phyloP scores from a whole-genome alignment of 2,797 vertebrate species.

The Ataeniobius toweri region DNA sequence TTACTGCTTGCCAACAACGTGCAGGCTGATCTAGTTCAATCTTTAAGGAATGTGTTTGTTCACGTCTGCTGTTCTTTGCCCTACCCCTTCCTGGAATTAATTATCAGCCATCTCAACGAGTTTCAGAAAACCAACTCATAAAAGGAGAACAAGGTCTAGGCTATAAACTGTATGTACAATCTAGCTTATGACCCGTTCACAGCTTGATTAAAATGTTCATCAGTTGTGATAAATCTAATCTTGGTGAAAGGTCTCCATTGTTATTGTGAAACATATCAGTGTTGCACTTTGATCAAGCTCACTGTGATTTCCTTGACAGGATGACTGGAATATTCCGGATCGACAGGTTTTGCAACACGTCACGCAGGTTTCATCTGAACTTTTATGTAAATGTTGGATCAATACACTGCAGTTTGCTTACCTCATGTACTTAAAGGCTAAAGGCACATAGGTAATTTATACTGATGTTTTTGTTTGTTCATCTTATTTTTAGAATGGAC shows the following conservation, averaged over 20 bases:
- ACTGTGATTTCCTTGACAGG: slow-evolving; percentile 13
- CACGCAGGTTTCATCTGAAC: slow-evolving; percentile 37
- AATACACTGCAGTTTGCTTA: background rate
- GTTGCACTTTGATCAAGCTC: slow-evolving; percentile 29
- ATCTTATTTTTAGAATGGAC: slow-evolving; percentile 77
- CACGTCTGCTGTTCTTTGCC: slow-evolving; percentile 62
- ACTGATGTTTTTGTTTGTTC: background rate
- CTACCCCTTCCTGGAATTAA: slow-evolving; percentile 39
- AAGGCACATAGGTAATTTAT: background rate
- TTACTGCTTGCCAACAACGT: slow-evolving; percentile 43
- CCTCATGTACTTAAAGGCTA: background rate
- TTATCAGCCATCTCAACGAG: slow-evolving; percentile 17
- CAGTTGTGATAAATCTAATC: background rate
- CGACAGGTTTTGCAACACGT: slow-evolving; percentile 52
- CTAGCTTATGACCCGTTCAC: background rate
- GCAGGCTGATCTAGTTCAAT: slow-evolving; percentile 58
- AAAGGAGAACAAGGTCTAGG: slow-evolving; percentile 9
- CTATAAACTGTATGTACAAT: background rate
- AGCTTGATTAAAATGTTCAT: slow-evolving; percentile 1
- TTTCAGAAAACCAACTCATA: slow-evolving; percentile 48
- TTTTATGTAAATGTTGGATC: slow-evolving; percentile 2
- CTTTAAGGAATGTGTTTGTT: slow-evolving; percentile 72
- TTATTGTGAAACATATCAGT: slow-evolving; percentile 32
- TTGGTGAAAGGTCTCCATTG: slow-evolving; percentile 15
- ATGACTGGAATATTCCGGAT: slow-evolving; percentile 39